phyloP scores from a whole-genome alignment of 92 coral and sea anemone species.

The Umimayanthus chanpuru region DNA sequence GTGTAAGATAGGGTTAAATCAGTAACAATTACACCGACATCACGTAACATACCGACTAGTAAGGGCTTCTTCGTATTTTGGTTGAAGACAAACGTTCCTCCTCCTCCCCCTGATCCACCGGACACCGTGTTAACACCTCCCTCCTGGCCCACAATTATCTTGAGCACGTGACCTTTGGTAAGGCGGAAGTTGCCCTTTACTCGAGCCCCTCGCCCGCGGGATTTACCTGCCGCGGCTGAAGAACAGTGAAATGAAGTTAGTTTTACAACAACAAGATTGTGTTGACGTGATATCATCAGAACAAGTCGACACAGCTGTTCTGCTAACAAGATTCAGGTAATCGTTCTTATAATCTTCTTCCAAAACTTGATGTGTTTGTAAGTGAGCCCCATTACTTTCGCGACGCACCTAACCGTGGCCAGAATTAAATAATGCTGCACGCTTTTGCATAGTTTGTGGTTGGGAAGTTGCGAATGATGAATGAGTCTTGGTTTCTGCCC shows the following conservation, averaged over 20 bases:
- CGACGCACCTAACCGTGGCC: too few species aligned
- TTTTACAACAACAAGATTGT: not conserved
- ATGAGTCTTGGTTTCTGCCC: too few species aligned
- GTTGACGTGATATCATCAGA: too few species aligned
- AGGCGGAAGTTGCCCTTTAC: conserved; percentile 80
- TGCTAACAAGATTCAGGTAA: too few species aligned
- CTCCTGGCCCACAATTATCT: conserved; percentile 87
- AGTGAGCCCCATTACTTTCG: not conserved
- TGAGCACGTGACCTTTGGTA: conserved; percentile 75
- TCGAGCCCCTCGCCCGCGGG: conserved; percentile 83
- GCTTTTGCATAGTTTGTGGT: too few species aligned
- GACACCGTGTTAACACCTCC: conserved; percentile 76
- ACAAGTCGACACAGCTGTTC: too few species aligned
- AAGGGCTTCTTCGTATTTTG: conserved; percentile 69
- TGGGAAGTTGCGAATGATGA: too few species aligned
- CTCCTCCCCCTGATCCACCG: conserved; percentile 94
- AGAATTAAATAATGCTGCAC: too few species aligned
- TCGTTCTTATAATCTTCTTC: too few species aligned
- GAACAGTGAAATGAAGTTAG: not conserved
- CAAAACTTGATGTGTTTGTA: too few species aligned
- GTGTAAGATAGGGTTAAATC: too few species aligned
- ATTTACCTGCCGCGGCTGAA: conserved; percentile 65
- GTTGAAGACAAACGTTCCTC: conserved; percentile 76
- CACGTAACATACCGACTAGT: conserved; percentile 64
- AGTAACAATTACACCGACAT: not conserved